Conservation (phyloP, 2,888 invertebrate genomes). For the Dyspetes luteomarginatus region DNA sequence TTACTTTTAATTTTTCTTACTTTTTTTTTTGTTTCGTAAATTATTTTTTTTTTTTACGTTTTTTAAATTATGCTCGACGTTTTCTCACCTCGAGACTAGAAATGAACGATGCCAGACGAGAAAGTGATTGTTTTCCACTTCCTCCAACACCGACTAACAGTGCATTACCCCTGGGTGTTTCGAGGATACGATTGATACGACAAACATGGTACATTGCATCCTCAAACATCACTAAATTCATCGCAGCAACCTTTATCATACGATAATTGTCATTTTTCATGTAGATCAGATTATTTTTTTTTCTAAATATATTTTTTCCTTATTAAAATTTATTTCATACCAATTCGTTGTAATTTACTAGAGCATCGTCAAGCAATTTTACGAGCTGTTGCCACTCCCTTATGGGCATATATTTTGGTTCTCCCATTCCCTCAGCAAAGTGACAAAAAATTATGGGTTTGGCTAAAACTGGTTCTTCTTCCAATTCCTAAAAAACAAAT, state of each 20-base stretch:
- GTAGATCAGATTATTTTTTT: too few species aligned
- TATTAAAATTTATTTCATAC: slow-evolving; percentile 79
- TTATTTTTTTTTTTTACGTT: too few species aligned
- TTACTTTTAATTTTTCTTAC: neutral
- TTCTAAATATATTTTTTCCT: neutral
- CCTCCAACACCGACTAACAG: slow-evolving; percentile 97
- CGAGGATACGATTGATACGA: slow-evolving; percentile 95
- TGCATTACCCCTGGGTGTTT: slow-evolving; percentile 96
- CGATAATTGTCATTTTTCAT: too few species aligned
- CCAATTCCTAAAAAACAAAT: slow-evolving; percentile 85
- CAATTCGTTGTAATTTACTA: slow-evolving; percentile 94
- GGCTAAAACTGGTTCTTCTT: slow-evolving; percentile 89
- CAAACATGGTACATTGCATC: slow-evolving; percentile 97
- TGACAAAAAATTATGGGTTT: slow-evolving; percentile 95
- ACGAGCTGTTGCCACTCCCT: slow-evolving; percentile 89
- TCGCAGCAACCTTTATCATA: slow-evolving; percentile 87
- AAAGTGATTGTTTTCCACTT: slow-evolving; percentile 96
- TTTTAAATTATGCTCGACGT: neutral
- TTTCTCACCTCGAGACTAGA: slow-evolving; percentile 89
- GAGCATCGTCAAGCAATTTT: slow-evolving; percentile 91
- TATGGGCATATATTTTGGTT: slow-evolving; percentile 95
- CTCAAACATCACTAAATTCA: slow-evolving; percentile 97
- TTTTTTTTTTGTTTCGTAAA: too few species aligned
- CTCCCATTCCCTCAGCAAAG: slow-evolving; percentile 95
- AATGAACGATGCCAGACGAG: slow-evolving; percentile 94